Evolutionary conservation across 2,113 vertebrate species (phyloP).

Genomic region (Calidris pygmaea): DNA sequence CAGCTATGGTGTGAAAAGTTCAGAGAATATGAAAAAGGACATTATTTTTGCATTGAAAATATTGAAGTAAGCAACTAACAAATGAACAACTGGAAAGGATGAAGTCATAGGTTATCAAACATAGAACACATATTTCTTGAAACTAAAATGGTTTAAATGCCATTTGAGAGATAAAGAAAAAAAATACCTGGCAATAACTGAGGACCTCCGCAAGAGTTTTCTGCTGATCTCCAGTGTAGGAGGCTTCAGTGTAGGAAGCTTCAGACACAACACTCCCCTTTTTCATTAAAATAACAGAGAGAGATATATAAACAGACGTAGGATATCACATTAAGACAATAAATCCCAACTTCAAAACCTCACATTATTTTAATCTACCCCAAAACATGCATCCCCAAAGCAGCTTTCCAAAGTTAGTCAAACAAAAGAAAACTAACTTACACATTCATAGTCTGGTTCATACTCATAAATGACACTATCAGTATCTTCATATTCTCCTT

Average conservation of each 20-base stretch:
- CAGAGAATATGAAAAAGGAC: background rate
- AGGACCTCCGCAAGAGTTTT: conserved; percentile 71
- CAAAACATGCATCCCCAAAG: background rate
- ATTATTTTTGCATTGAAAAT: background rate
- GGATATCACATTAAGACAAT: background rate
- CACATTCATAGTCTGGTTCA: conserved; percentile 57
- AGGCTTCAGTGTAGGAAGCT: conserved; percentile 18
- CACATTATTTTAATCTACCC: background rate
- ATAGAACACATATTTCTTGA: background rate
- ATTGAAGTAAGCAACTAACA: background rate
- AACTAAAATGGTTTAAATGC: background rate
- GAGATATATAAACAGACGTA: background rate
- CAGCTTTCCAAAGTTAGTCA: background rate
- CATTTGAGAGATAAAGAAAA: background rate
- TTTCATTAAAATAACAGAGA: conserved; percentile 28
- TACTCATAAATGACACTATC: conserved; percentile 63
- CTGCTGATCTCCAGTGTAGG: conserved; percentile 56
- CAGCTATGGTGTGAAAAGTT: background rate
- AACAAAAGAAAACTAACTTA: conserved; percentile 57
- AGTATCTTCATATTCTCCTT: conserved; percentile 57
- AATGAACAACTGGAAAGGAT: background rate
- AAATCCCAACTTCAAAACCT: background rate
- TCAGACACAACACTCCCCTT: conserved; percentile 39
- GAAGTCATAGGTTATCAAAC: background rate
- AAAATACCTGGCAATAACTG: conserved; percentile 78